These are phyloP conservation scores for Spodoptera exigua DNA, from an alignment of 2,888 invertebrate genomes.

Conservation along the genomic window DNA sequence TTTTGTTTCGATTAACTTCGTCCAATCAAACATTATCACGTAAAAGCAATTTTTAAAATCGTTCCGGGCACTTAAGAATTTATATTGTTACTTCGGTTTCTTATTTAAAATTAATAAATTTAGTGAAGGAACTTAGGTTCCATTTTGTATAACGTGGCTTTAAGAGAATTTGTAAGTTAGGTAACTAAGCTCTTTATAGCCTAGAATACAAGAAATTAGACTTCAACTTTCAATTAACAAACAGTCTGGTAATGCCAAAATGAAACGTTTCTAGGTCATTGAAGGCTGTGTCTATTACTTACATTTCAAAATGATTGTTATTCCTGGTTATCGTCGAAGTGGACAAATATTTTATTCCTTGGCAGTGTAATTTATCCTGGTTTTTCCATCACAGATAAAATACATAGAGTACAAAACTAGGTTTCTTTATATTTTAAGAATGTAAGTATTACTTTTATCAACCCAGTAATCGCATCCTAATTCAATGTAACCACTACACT, in stretches of 20 bases:
- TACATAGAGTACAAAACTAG: no score
- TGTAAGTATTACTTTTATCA: no score
- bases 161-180: not conserved
- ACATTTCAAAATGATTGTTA: no score
- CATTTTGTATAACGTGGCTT: not conserved
- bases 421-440: no score
- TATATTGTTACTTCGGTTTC: not conserved
- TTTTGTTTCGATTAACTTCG: slow-evolving; percentile 19
- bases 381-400: no score
- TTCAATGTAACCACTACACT: no score
- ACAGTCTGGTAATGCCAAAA: not conserved
- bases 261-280: not conserved
- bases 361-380: no score
- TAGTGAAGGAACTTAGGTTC: not conserved
- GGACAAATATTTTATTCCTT: no score
- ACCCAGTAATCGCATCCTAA: no score
- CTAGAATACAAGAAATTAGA: not conserved
- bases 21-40: slow-evolving; percentile 5
- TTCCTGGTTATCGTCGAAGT: no score
- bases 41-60: slow-evolving; percentile 7
- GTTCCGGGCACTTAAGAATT: not conserved
- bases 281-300: not conserved
- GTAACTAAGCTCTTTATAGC: not conserved
- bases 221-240: slow-evolving; percentile 1
- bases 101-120: slow-evolving; percentile 12